phyloP scores from a whole-genome alignment of 2,888 invertebrate genomes.

The Salpingus planirostris region DNA sequence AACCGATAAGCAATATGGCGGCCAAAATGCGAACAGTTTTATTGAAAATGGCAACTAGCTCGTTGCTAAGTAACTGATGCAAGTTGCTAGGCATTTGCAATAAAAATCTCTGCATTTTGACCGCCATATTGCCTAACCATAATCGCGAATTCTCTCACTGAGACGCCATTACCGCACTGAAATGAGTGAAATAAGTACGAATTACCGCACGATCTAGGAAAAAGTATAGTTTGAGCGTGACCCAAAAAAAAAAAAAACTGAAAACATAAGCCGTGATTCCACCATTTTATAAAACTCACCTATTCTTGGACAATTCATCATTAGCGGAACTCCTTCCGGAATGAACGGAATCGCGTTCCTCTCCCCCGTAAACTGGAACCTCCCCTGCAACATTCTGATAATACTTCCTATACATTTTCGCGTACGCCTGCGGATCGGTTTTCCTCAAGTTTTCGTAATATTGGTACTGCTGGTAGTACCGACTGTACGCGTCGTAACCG shows the following conservation, averaged over 20 bases:
- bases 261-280: background rate
- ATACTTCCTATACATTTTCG: slow-evolving; percentile 69
- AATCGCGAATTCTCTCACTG: no score
- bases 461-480: slow-evolving; percentile 55
- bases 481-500: slow-evolving; percentile 50
- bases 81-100: no score
- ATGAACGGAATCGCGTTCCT: slow-evolving; percentile 70
- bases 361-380: slow-evolving; percentile 37
- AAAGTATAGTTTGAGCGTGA: background rate
- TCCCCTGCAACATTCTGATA: slow-evolving; percentile 36
- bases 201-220: slow-evolving; percentile 3
- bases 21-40: no score
- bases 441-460: slow-evolving; percentile 71
- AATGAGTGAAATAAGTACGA: no score
- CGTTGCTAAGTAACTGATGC: no score
- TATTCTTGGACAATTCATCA: slow-evolving; percentile 49
- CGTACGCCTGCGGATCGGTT: slow-evolving; percentile 70
- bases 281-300: slow-evolving; percentile 37
- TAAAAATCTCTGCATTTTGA: no score
- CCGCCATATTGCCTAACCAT: no score
- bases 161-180: no score
- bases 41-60: no score
- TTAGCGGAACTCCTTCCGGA: slow-evolving; percentile 76
- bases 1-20: no score
- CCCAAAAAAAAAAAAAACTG: background rate